Percentiles rank a stretch among this genome's conserved stretches.
These are phyloP conservation scores for Sebastiscus albofasciatus DNA, from an alignment of 2,797 vertebrate genomes.

Conservation along the genomic window DNA sequence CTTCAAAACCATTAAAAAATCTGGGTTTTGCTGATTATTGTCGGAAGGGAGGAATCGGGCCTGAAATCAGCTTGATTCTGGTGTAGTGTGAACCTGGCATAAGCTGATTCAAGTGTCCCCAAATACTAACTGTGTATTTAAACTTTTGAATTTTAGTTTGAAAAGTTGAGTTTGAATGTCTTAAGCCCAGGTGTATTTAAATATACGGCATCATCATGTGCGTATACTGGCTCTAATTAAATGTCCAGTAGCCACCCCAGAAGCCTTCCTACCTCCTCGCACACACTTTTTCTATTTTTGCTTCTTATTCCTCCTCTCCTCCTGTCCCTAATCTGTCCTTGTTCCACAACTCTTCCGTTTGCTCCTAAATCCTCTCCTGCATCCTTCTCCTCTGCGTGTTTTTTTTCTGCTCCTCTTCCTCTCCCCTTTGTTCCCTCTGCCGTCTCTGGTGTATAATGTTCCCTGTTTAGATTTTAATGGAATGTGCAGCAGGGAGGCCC, in stretches of 20 bases:
- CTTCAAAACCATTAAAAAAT: too few species aligned
- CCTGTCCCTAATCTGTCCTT: not conserved
- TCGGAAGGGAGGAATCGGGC: too few species aligned
- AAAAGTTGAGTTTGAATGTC: not conserved
- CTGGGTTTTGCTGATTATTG: too few species aligned
- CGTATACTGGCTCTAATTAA: not conserved
- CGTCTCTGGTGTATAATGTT: constrained; percentile 52
- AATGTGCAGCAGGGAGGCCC: constrained; percentile 64
- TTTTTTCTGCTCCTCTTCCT: not conserved
- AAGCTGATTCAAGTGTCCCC: not conserved
- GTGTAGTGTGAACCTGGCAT: too few species aligned
- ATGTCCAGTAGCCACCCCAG: not conserved
- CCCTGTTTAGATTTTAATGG: constrained; percentile 71
- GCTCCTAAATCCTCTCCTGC: not conserved
- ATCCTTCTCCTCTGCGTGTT: not conserved
- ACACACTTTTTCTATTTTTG: not conserved
- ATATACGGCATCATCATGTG: not conserved
- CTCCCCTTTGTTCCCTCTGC: constrained; percentile 6
- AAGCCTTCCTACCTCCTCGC: not conserved
- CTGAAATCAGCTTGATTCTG: too few species aligned
- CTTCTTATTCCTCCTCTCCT: not conserved
- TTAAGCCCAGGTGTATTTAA: not conserved
- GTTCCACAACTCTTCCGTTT: not conserved
- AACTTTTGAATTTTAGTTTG: not conserved
- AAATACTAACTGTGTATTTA: not conserved